Percentiles rank a stretch among this genome's conserved stretches.
These are phyloP conservation scores for Idaea dimidiata DNA, from an alignment of 2,888 invertebrate species.

Conservation along the genomic window DNA sequence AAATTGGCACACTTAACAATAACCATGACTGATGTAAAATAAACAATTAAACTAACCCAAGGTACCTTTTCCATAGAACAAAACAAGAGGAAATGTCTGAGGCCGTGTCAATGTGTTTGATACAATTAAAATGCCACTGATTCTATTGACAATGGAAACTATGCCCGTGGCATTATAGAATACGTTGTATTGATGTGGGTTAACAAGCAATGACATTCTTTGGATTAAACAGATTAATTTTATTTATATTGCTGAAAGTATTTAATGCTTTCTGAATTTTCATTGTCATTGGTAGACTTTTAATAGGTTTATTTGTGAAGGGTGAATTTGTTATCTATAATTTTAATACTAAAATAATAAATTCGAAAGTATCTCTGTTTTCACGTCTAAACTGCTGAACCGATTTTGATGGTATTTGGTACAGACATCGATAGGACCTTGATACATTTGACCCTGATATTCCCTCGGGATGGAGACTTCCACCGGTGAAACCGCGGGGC, in stretches of 20 bases:
- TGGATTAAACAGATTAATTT: background rate
- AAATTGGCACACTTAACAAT: background rate
- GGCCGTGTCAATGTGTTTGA: slow-evolving; percentile 12
- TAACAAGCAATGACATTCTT: background rate
- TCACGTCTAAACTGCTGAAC: too few relatives aligned
- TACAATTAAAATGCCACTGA: slow-evolving; percentile 22
- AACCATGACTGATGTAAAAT: background rate
- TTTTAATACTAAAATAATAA: too few relatives aligned
- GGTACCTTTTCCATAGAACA: slow-evolving; percentile 4
- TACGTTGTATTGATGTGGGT: background rate
- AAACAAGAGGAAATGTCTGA: slow-evolving; percentile 14
- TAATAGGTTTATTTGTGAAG: too few relatives aligned
- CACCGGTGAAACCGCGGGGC: too few relatives aligned
- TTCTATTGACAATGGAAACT: slow-evolving; percentile 1
- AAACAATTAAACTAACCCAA: background rate
- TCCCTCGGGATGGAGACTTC: too few relatives aligned
- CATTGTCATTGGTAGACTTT: too few relatives aligned
- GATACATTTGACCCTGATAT: too few relatives aligned
- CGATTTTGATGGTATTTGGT: too few relatives aligned
- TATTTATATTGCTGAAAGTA: background rate
- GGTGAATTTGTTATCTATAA: too few relatives aligned
- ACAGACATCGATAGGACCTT: too few relatives aligned
- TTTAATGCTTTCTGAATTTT: too few relatives aligned
- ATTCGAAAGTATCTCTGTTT: too few relatives aligned
- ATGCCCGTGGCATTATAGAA: background rate